Evolutionary conservation across 2,113 vertebrate species (phyloP).

Genomic region (Lethenteron camtschaticum): DNA sequence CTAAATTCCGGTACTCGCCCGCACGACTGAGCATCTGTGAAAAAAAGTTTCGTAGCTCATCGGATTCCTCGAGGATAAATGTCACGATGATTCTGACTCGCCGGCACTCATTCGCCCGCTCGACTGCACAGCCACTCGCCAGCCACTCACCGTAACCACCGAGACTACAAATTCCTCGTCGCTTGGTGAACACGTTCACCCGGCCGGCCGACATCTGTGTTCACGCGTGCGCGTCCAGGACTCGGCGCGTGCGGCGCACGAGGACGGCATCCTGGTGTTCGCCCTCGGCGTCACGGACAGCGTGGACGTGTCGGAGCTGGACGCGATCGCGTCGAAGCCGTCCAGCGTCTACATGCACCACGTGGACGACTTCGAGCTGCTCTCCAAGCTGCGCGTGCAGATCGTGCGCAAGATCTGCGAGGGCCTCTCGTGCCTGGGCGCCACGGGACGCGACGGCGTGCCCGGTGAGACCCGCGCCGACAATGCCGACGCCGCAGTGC

Average conservation of each 20-base stretch:
- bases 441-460: background rate
- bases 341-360: background rate
- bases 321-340: conserved; percentile 4
- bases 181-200: too few relatives aligned
- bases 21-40: too few relatives aligned
- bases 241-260: conserved; percentile 1
- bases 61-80: too few relatives aligned
- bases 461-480: background rate
- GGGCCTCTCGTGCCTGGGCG: background rate
- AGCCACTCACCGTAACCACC: too few relatives aligned
- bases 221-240: background rate
- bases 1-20: too few relatives aligned
- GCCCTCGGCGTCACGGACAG: background rate
- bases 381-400: background rate
- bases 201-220: too few relatives aligned
- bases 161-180: too few relatives aligned
- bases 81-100: too few relatives aligned
- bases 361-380: background rate
- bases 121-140: too few relatives aligned
- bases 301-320: background rate
- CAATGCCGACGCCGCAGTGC: too few relatives aligned
- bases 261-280: background rate
- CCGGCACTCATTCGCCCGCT: too few relatives aligned
- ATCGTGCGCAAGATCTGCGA: background rate
- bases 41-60: too few relatives aligned